These are phyloP conservation scores for Phaethon lepturus DNA, from an alignment of 2,113 vertebrate species.

Conservation along the genomic window DNA sequence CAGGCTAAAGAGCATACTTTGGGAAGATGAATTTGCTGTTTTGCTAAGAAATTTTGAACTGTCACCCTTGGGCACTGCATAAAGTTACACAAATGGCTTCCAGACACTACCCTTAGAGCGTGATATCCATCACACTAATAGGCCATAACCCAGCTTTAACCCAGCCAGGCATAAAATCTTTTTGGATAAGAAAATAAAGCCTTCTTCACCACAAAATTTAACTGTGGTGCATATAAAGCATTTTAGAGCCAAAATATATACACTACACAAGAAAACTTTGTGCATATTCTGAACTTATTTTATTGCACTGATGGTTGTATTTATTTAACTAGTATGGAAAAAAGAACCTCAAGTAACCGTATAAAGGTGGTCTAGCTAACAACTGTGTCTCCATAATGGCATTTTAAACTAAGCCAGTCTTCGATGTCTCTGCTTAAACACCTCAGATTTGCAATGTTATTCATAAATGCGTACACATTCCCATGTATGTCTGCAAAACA, in stretches of 20 bases:
- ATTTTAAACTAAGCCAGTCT: neutral
- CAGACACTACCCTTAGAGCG: conserved; percentile 1
- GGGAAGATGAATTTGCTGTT: conserved; percentile 53
- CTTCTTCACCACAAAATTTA: neutral
- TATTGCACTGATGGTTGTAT: neutral
- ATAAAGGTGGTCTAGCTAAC: neutral
- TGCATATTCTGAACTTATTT: neutral
- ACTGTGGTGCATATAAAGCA: neutral
- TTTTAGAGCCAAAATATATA: neutral
- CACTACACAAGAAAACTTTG: neutral
- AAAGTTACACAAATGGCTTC: conserved; percentile 37
- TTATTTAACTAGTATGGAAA: neutral
- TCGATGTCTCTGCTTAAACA: neutral
- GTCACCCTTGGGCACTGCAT: conserved; percentile 12
- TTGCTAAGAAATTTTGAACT: conserved; percentile 49
- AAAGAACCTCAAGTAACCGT: neutral
- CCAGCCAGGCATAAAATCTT: neutral
- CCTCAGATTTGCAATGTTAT: neutral
- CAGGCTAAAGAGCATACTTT: neutral
- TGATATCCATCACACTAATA: conserved; percentile 47
- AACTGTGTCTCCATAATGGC: neutral
- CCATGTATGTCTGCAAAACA: neutral
- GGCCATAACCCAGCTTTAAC: neutral
- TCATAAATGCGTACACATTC: neutral
- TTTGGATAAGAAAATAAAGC: neutral